phyloP scores from a whole-genome alignment of 1,140 invertebrate genomes.

The Zophobas atratus region DNA sequence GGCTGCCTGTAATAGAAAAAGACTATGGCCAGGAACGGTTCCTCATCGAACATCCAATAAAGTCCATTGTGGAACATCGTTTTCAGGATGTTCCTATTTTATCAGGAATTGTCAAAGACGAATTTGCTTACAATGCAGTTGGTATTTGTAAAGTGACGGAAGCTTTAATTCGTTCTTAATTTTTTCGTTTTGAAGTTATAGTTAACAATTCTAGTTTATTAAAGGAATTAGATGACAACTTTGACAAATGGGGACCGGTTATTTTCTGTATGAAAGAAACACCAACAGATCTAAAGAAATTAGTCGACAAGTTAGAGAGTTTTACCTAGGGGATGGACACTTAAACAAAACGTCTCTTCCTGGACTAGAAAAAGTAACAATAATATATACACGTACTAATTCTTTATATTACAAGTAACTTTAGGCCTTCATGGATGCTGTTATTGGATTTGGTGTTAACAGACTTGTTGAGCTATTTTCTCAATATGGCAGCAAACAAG shows the following conservation, averaged over 20 bases:
- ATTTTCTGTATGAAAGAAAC: constrained; percentile 72
- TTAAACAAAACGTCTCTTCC: too few species aligned
- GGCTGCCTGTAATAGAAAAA: constrained; percentile 78
- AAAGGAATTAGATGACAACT: constrained; percentile 69
- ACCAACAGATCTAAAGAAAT: constrained; percentile 69
- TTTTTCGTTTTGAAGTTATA: constrained; percentile 63
- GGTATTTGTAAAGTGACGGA: constrained; percentile 62
- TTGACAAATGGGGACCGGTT: constrained; percentile 71
- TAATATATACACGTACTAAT: too few species aligned
- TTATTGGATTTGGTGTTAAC: too few species aligned
- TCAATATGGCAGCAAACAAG: too few species aligned
- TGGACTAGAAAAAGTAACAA: too few species aligned
- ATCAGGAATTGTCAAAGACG: constrained; percentile 76
- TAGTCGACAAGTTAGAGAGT: constrained; percentile 68
- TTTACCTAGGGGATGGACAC: constrained; percentile 66
- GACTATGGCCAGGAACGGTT: constrained; percentile 78
- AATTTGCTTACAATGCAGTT: constrained; percentile 74
- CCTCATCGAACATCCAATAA: constrained; percentile 72
- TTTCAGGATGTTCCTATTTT: constrained; percentile 77
- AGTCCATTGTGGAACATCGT: constrained; percentile 71
- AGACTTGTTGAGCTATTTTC: too few species aligned
- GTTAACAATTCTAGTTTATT: constrained; percentile 67
- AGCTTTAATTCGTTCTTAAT: not conserved
- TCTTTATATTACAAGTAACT: too few species aligned
- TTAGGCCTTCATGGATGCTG: too few species aligned